Base-by-base conservation (phyloP, 2,797 vertebrate genomes). In the Sebastes matsubarae region DNA sequence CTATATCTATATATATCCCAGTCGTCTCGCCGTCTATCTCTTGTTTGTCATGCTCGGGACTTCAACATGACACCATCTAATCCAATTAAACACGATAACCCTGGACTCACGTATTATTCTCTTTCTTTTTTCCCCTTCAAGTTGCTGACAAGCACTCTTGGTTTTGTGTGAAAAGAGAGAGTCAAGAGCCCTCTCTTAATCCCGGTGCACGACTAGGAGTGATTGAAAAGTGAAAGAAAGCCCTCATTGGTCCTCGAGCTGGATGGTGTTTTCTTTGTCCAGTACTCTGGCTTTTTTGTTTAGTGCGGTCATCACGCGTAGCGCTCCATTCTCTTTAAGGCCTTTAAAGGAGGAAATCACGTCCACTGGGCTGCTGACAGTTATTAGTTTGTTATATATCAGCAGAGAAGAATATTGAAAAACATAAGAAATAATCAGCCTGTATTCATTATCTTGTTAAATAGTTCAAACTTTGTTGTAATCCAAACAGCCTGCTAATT, bases 21-120 rank as follows among this genome's bases (percentile, higher is more conserved):
- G 68, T 54, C 59, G 64, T 69, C 72, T 75, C 59, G 68, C n/a
- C 46, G 55, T 86, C 75, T 74, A 80, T 82, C 79, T 83, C 82
- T 80, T 81, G 82, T 89, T 83, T 87, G 92, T 92, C 91, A 89
- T 88, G 88, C 88, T 94, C 90, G 83, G 77, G 89, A 90, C 89
- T 92, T 87, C 81, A 91, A 90, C 93, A 85, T 91, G 91, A 94
- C 94, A 94, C 92, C 90, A 87, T 91, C 92, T 96, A 96, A 96
- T 96, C 96, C 96, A 95, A 95, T 96, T 96, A 96, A 95, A 94
- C 87, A 93, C 89, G 92, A 94, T 93, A 93, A 94, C 92, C 90
- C 92, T 54, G 89, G 88, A 88, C 90, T 92, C 85, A 87, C 88
- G 74, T 88, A 89, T 93, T 95, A 90, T 93, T 94, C 93, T 90